Evolutionary conservation across 2,797 vertebrate species (phyloP).

Genomic region (Malacoctenus gilli): DNA sequence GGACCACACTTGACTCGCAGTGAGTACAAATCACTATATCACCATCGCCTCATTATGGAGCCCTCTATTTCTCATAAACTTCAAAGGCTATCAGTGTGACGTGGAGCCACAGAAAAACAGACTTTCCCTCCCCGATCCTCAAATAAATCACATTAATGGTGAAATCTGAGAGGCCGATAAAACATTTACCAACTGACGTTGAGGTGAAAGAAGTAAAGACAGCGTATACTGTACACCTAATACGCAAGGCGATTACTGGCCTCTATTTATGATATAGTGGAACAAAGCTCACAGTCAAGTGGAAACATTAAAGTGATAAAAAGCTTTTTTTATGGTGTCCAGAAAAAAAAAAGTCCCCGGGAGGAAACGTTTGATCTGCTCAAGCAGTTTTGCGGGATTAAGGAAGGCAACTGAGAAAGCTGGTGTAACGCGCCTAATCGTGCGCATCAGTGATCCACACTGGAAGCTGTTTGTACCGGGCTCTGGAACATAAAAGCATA

Average conservation of each 20-base stretch:
- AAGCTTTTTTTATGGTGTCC: constrained; percentile 10
- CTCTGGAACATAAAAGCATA: constrained; percentile 34
- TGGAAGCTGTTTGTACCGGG: constrained; percentile 23
- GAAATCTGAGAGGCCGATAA: neutral
- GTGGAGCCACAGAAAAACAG: neutral
- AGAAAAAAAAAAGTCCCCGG: constrained; percentile 7
- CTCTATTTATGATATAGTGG: too few relatives aligned
- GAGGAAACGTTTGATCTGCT: constrained; percentile 7
- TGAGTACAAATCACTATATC: neutral
- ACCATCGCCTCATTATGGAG: neutral
- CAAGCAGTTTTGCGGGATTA: constrained; percentile 6
- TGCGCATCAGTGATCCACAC: constrained; percentile 19
- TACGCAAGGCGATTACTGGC: too few relatives aligned
- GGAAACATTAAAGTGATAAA: constrained; percentile 5
- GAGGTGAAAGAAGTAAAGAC: neutral
- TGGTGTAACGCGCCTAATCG: constrained; percentile 17
- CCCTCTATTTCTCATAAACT: neutral
- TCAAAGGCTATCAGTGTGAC: too few relatives aligned
- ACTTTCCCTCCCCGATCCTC: neutral
- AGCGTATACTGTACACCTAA: neutral
- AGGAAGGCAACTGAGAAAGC: constrained; percentile 8
- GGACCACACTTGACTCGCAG: too few relatives aligned
- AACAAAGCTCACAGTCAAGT: neutral
- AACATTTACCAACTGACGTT: neutral
- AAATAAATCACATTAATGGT: too few relatives aligned